phyloP scores from a whole-genome alignment of 2,797 vertebrate species.

The Oreochromis grahami region DNA sequence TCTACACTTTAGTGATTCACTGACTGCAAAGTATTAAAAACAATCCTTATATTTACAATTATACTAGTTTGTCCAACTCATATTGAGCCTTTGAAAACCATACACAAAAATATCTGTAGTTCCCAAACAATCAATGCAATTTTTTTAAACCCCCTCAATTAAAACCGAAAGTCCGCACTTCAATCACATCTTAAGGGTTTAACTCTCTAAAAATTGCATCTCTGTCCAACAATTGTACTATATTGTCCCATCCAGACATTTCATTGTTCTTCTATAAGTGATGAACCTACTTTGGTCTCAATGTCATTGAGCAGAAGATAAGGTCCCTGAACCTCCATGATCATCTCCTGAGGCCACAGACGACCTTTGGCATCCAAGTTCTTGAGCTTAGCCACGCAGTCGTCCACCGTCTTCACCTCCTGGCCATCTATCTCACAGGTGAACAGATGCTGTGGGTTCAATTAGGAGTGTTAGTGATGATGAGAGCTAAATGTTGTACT shows the following conservation, averaged over 20 bases:
- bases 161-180: not conserved
- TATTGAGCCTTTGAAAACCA: too few species aligned
- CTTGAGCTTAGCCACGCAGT: conserved; percentile 80
- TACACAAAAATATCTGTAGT: not conserved
- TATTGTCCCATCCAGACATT: not conserved
- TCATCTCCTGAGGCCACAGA: conserved; percentile 90
- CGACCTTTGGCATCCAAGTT: conserved; percentile 80
- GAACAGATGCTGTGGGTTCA: conserved; percentile 81
- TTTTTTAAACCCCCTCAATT: not conserved
- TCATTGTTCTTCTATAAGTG: not conserved
- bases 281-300: conserved; percentile 84
- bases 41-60: not conserved
- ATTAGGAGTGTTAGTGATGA: not conserved
- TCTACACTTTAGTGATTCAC: fast-evolving
- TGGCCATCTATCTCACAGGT: conserved; percentile 78
- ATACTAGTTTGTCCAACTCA: not conserved
- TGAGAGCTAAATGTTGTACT: not conserved
- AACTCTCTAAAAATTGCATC: too few species aligned
- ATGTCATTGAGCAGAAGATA: conserved; percentile 83
- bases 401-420: conserved; percentile 61
- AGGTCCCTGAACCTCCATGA: conserved; percentile 75
- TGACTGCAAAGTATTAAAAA: not conserved
- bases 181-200: not conserved
- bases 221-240: not conserved
- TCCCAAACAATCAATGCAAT: not conserved